Base-by-base conservation (phyloP, 2,113 vertebrate genomes). In the Coptodon rendalli region DNA sequence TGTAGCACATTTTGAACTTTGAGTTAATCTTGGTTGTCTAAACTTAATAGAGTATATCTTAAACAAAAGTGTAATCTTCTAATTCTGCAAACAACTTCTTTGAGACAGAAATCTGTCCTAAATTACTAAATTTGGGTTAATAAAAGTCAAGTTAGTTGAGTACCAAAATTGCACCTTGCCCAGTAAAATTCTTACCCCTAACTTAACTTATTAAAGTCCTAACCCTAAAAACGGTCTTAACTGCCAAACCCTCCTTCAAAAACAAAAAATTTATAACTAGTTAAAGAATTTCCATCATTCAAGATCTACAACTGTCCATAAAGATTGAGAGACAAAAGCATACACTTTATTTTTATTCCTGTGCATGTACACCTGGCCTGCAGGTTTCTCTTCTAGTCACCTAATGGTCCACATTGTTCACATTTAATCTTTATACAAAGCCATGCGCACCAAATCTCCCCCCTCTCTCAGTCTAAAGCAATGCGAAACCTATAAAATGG, bases 371-470 rank as follows among this genome's bases (percentile, higher is more conserved):
- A n/a, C 57, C 16, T 27, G 53, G 14, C 4, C 24, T 29, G 50
- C 63, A 16, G 31, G 19, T 3, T 8, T 66, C 59, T 63, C 14
- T 63, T 87, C 52, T 29, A 34, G 9, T 43, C 54, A 76, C 36
- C 45, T 81, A 61, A 38, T 84, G 73, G 57, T 53, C 80, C 61
- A 68, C 61, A 76, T 83, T 91, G 85, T 95, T 80, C 56, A 80
- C 82, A 63, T 92, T 92, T 90, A 14, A 92, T 87, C 87, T 91
- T 93, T 31, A 91, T 68, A 24, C 63, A 56, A 80, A 80, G 71
- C 82, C 82, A 83, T 83, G 85, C 10, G 19, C 68, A 50, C 34
- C 66, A 56, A 91, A 85, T 83, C 89, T 50, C 34, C 45, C 38
- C n/a, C 52, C 36, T 63, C 54, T 81, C 45, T 78, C 48, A 38